Percentiles rank a stretch among this genome's conserved stretches.
These are phyloP conservation scores for Drosophila sturtevanti DNA, from an alignment of 1,140 invertebrate genomes.

Conservation along the genomic window DNA sequence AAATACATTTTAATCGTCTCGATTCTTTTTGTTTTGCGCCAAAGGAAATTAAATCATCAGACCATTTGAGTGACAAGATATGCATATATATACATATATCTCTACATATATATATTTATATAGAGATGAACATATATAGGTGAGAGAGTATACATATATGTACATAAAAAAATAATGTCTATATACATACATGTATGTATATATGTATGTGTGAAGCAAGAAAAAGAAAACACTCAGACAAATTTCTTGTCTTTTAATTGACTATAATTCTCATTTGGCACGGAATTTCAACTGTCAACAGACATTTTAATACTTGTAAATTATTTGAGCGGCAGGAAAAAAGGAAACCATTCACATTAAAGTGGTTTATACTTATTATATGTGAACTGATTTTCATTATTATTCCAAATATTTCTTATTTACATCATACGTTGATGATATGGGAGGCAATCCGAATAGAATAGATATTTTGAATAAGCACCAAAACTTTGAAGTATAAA, in stretches of 20 bases:
- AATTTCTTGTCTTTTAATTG: constrained; percentile 38
- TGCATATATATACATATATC: constrained; percentile 12
- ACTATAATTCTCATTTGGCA: constrained; percentile 58
- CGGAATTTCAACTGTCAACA: constrained; percentile 54
- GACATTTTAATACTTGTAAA: constrained; percentile 40
- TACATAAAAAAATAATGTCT: constrained; percentile 6
- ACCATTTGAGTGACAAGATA: constrained; percentile 62
- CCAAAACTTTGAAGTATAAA: too few relatives aligned
- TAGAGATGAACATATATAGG: not conserved
- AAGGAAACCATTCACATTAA: constrained; percentile 15
- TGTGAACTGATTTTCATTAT: constrained; percentile 32
- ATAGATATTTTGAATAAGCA: too few relatives aligned
- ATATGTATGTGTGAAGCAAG: not conserved
- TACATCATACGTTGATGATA: too few relatives aligned
- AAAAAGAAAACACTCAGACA: not conserved
- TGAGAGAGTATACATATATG: constrained; percentile 2
- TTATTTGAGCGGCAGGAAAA: constrained; percentile 4
- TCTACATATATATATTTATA: constrained; percentile 3
- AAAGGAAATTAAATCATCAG: constrained; percentile 76
- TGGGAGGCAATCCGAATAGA: too few relatives aligned
- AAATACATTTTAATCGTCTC: constrained; percentile 62
- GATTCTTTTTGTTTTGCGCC: constrained; percentile 46
- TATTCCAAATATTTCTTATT: too few relatives aligned
- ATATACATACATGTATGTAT: not conserved
- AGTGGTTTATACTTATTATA: constrained; percentile 42